These are phyloP conservation scores for Arremon aurantiirostris DNA, from an alignment of 2,797 vertebrate genomes.

Conservation along the genomic window DNA sequence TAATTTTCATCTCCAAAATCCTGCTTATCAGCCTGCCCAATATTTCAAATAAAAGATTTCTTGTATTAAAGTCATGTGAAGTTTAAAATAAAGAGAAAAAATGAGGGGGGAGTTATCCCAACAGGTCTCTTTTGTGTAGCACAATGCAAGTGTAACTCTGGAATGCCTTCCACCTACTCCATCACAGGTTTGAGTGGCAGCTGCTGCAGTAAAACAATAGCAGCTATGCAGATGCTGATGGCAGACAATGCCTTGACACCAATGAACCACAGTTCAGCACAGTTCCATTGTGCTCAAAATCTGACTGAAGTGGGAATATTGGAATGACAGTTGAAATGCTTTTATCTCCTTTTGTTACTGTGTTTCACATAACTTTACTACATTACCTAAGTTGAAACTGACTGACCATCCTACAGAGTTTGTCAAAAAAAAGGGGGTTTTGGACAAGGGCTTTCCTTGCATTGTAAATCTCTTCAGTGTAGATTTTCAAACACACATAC, in stretches of 20 bases:
- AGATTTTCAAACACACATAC: neutral
- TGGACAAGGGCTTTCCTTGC: neutral
- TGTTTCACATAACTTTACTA: neutral
- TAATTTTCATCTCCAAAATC: slow-evolving; percentile 15
- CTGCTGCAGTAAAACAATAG: slow-evolving; percentile 44
- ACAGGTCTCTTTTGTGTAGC: slow-evolving; percentile 30
- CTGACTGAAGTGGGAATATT: neutral
- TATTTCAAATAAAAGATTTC: slow-evolving; percentile 18
- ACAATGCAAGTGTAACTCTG: slow-evolving; percentile 7
- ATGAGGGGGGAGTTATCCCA: neutral
- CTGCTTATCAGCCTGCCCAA: slow-evolving; percentile 28
- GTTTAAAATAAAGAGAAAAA: neutral
- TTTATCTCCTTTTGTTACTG: slow-evolving; percentile 1
- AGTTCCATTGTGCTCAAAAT: neutral
- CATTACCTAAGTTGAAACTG: neutral
- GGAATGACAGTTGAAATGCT: neutral
- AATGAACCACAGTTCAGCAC: slow-evolving; percentile 3
- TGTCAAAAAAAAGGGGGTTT: neutral
- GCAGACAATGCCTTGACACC: slow-evolving; percentile 21
- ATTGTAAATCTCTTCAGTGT: neutral
- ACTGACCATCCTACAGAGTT: neutral
- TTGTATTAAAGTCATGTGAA: neutral
- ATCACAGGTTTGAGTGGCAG: slow-evolving; percentile 38
- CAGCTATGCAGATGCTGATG: neutral
- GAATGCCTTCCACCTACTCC: slow-evolving; percentile 39